Evolutionary conservation across 2,797 vertebrate genomes (phyloP).

Genomic region (Stomatorhinus walkeri): DNA sequence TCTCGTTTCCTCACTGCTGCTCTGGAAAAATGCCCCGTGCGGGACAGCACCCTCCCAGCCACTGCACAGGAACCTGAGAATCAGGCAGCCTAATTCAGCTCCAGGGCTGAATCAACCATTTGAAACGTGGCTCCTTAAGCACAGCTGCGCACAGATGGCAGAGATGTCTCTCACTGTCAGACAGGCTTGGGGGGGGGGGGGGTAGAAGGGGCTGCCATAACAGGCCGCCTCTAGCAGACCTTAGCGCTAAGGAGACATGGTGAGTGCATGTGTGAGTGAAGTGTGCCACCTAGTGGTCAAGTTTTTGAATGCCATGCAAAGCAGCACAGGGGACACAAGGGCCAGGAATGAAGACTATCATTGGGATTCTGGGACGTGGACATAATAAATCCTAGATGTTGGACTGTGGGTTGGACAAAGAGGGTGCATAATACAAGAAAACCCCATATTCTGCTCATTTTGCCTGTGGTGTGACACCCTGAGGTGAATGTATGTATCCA

Average conservation of each 20-base stretch:
- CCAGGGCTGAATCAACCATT: background rate
- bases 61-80: background rate
- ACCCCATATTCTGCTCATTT: background rate
- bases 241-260: background rate
- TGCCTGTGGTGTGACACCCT: background rate
- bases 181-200: background rate
- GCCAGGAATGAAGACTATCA: background rate
- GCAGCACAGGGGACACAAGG: background rate
- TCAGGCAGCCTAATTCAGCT: background rate
- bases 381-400: background rate
- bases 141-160: too few relatives aligned
- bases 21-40: background rate
- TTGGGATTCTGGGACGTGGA: background rate
- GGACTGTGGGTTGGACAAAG: background rate
- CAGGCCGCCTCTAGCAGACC: background rate
- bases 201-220: background rate
- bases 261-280: background rate
- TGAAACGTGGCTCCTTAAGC: background rate
- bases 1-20: background rate
- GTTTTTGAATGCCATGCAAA: background rate
- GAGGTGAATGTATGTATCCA: background rate
- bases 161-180: background rate
- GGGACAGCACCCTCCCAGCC: background rate
- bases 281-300: background rate
- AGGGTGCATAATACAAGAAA: background rate